Evolutionary conservation across 2,888 invertebrate genomes (phyloP), one percentile per base, ranked within the genome.

Genomic region (Cheilosia vulpina): DNA sequence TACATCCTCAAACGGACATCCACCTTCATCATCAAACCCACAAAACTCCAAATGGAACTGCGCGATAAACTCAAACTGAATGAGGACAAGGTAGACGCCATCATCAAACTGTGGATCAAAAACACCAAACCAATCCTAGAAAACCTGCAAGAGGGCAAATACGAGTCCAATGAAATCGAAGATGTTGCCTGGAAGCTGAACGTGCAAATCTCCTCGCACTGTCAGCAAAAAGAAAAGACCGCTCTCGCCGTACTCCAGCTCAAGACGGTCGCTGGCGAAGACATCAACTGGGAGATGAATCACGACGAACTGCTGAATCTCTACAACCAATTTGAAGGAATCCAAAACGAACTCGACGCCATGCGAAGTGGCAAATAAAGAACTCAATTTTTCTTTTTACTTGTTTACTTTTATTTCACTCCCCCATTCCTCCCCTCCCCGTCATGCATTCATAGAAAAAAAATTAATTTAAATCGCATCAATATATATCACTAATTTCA

Each of bases 181-280:
- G 92, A 93, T 87, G 91, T 94, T 43, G 92, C 93, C 38, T 94
- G 94, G 94, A 93, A 94, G 80, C 88, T 94, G 2, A 94, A 94
- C 89, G 91, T 94, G 24, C 93, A 94, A 89, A 91, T 93, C 38
- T 93, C 93, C 5, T 93, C 93, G 2, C 92, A 93, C 75, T 90
- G 92, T 41, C 91, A 92, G 75, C 91, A 92, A 65, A 93, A 93
- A 75, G 92, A 93, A 85, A 92, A 92, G 47, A 89, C 91, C 1
- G 93, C 93, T 0, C 90, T 93, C 55, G 93, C 93, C 4, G 91
- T 93, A 34, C 88, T 94, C 15, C 93, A 94, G 83, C 89, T 94
- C 2, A 92, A 89, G 63, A 92, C 91, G 9, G 90, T 89, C 9
- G 89, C 90, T 5, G 93, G 93, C 11, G 90, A 91, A 75, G 92